Evolutionary conservation across 2,888 invertebrate genomes (phyloP).

Genomic region (Crocallis elinguaria): DNA sequence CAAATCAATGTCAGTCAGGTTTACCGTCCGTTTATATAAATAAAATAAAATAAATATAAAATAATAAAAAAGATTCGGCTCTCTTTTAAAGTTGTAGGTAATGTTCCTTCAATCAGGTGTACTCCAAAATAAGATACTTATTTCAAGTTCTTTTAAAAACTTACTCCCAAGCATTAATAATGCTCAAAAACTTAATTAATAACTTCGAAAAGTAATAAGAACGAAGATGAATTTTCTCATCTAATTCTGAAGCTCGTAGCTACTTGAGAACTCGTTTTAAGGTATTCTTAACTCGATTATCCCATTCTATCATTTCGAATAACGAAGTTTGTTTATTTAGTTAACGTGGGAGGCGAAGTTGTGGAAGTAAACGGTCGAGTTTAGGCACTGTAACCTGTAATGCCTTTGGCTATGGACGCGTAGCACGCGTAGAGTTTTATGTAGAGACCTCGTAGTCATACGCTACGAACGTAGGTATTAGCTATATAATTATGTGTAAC

Average conservation of each 20-base stretch:
- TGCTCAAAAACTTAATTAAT: conserved; percentile 28
- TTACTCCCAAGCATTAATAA: conserved; percentile 16
- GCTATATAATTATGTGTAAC: background rate
- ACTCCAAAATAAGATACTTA: background rate
- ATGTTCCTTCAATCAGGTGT: background rate
- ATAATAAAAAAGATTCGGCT: too few species aligned
- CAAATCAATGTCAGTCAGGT: too few species aligned
- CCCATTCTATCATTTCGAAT: conserved; percentile 36
- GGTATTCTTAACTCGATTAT: conserved; percentile 37
- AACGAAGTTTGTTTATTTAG: conserved; percentile 35
- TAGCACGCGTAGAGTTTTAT: background rate
- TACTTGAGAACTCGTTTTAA: conserved; percentile 26
- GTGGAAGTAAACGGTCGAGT: conserved; percentile 26
- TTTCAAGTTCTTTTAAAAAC: conserved; percentile 14
- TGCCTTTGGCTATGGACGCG: conserved; percentile 9
- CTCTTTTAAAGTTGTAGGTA: too few species aligned
- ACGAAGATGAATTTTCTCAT: conserved; percentile 29
- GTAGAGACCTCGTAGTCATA: conserved; percentile 3
- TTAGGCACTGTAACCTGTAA: conserved; percentile 7
- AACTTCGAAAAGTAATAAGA: conserved; percentile 28
- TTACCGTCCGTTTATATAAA: too few species aligned
- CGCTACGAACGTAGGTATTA: background rate
- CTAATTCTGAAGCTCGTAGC: conserved; percentile 16
- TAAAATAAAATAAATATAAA: too few species aligned
- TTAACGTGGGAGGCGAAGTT: conserved; percentile 31